A percentile compares a stretch with the other conserved stretches of the same genome.
Conservation (phyloP, 2,888 invertebrate species). For the Encarsia formosa region DNA sequence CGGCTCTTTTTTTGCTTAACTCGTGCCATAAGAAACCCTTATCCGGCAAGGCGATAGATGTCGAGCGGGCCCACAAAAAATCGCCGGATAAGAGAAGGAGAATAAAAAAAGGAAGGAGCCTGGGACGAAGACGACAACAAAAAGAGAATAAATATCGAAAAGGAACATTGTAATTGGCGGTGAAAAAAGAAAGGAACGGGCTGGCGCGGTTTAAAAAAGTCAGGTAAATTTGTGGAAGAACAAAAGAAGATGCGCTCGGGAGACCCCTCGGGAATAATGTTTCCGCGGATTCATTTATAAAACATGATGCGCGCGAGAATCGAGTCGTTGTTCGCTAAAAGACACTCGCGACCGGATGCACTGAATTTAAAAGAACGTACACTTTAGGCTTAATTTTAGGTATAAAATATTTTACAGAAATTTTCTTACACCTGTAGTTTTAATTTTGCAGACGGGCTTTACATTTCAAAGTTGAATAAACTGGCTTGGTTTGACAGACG, state of each 20-base stretch:
- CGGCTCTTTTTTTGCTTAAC: neutral
- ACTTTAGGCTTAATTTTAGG: too few species aligned
- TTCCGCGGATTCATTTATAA: constrained; percentile 15
- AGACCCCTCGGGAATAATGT: neutral
- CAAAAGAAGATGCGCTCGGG: neutral
- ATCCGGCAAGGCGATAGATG: constrained; percentile 28
- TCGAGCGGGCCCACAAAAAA: constrained; percentile 12
- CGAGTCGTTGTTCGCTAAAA: neutral
- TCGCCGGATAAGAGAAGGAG: too few species aligned
- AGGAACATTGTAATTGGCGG: constrained; percentile 27
- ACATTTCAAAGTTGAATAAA: too few species aligned
- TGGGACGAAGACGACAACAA: neutral
- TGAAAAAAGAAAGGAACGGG: neutral
- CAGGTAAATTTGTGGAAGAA: neutral
- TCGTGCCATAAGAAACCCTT: constrained; percentile 24
- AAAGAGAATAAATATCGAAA: constrained; percentile 26
- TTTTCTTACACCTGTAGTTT: too few species aligned
- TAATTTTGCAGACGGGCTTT: too few species aligned
- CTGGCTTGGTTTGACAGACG: too few species aligned
- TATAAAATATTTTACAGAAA: too few species aligned
- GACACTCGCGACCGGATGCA: neutral
- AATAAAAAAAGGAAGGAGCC: neutral
- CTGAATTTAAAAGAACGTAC: too few species aligned
- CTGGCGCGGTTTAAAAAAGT: neutral
- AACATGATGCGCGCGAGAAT: constrained; percentile 5